phyloP scores from a whole-genome alignment of 2,888 invertebrate genomes.

The Chalcosyrphus nemorum region DNA sequence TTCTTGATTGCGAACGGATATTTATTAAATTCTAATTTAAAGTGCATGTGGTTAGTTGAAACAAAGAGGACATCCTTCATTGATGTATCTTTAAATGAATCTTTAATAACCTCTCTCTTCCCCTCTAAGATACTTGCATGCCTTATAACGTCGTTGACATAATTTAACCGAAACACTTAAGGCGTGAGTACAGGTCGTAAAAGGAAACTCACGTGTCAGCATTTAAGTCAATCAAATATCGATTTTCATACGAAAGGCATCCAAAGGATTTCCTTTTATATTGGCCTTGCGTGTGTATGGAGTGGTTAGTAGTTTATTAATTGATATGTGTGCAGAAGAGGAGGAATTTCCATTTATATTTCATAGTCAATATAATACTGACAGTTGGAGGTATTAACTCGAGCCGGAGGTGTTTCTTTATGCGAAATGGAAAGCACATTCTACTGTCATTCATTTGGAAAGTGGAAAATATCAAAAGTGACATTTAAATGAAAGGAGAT shows the following conservation, averaged over 20 bases:
- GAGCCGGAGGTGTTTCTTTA: neutral
- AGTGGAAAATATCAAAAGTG: neutral
- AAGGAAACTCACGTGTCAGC: conserved; percentile 11
- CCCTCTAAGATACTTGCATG: neutral
- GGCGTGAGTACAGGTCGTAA: neutral
- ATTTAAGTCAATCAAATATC: conserved; percentile 16
- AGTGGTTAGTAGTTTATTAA: conserved; percentile 22
- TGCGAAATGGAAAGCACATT: neutral
- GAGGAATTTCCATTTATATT: neutral
- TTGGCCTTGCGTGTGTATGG: conserved; percentile 6
- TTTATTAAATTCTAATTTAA: neutral
- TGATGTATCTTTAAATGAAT: too few species aligned
- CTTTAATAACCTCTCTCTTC: neutral
- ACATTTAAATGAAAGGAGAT: neutral
- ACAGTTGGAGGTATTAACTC: neutral
- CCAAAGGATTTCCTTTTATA: neutral
- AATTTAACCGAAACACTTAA: neutral
- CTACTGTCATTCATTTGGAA: neutral
- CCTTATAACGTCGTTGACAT: neutral
- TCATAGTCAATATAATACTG: neutral
- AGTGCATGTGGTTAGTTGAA: too few species aligned
- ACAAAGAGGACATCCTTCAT: too few species aligned
- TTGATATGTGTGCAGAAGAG: neutral
- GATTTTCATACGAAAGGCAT: neutral
- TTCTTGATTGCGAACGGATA: neutral